Conservation (phyloP, 2,888 invertebrate genomes). For the Volucella inanis region DNA sequence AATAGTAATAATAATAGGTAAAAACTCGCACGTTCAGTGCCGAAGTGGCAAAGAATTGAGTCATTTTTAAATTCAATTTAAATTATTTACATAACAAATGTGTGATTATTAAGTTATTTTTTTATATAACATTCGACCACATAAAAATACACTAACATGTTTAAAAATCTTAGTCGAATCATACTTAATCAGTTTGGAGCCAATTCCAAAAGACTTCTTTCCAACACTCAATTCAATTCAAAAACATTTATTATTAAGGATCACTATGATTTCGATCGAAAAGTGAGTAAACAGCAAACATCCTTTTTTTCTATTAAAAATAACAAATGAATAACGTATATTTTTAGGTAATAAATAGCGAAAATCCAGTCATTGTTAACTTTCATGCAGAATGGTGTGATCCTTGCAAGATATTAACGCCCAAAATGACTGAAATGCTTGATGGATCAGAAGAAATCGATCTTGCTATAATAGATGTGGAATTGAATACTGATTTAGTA, state of each 20-base stretch:
- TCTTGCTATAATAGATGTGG: conserved; percentile 92
- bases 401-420: conserved; percentile 93
- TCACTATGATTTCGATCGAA: conserved; percentile 90
- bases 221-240: conserved; percentile 78
- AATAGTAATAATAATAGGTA: too few species aligned
- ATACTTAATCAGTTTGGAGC: conserved; percentile 68
- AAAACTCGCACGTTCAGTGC: too few species aligned
- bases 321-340: not conserved
- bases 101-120: not conserved
- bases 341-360: conserved; percentile 89
- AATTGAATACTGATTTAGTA: conserved; percentile 91
- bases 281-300: conserved; percentile 83
- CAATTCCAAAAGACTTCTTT: conserved; percentile 78
- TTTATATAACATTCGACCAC: not conserved
- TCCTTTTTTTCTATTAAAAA: not conserved
- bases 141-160: conserved; percentile 19
- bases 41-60: too few species aligned
- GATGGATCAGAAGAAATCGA: conserved; percentile 89
- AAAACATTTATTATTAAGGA: conserved; percentile 86
- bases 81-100: too few species aligned
- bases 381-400: conserved; percentile 97
- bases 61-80: too few species aligned
- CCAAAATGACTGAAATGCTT: conserved; percentile 90
- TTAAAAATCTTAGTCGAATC: conserved; percentile 11
- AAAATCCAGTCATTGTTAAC: conserved; percentile 93